These are phyloP conservation scores for Cephus spinipes DNA, from an alignment of 2,888 invertebrate species.

Conservation along the genomic window DNA sequence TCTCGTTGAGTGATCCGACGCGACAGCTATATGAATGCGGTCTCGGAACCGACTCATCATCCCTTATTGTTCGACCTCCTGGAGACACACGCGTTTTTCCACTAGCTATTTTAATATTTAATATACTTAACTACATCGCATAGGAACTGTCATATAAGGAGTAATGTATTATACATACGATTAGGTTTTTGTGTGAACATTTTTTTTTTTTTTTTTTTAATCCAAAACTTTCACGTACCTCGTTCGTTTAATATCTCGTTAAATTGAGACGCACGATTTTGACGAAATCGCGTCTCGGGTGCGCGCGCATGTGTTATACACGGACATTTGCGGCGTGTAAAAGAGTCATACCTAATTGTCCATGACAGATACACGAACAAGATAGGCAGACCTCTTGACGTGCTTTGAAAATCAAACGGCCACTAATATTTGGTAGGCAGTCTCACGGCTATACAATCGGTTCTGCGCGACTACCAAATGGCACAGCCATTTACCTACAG, in stretches of 20 bases:
- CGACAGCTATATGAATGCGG: conserved; percentile 16
- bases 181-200: background rate
- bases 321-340: conserved; percentile 13
- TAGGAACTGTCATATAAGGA: background rate
- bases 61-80: conserved; percentile 1
- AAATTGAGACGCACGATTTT: background rate
- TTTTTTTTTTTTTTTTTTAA: too few relatives aligned
- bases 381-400: conserved; percentile 17
- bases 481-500: background rate
- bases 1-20: conserved; percentile 40
- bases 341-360: conserved; percentile 22
- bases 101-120: background rate
- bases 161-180: background rate
- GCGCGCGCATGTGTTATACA: background rate
- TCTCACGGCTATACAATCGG: background rate
- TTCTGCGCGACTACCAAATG: background rate
- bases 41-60: background rate
- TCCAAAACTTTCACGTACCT: background rate
- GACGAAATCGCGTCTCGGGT: background rate
- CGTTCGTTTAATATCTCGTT: background rate
- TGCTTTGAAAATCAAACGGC: conserved; percentile 4
- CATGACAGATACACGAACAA: conserved; percentile 8
- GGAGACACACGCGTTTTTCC: background rate
- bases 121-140: background rate
- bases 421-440: conserved; percentile 1